These are phyloP conservation scores for Drosophila kanekoi DNA, from an alignment of 2,888 invertebrate genomes.

Conservation along the genomic window DNA sequence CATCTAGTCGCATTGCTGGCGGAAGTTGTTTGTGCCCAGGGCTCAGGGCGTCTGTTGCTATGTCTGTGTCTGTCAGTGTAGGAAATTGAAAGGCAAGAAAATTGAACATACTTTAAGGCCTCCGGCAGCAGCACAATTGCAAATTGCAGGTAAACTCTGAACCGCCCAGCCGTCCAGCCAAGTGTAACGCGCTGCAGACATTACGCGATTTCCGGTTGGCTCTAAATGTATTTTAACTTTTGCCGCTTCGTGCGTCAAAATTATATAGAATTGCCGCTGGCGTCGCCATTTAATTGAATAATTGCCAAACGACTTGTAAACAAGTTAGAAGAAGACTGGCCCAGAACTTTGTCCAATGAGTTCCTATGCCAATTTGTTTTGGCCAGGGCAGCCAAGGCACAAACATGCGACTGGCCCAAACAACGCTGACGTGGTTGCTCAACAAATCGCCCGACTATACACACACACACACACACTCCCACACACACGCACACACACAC, in stretches of 20 bases:
- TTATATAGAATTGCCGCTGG: conserved; percentile 57
- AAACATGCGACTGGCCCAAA: conserved; percentile 14
- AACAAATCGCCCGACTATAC: conserved; percentile 26
- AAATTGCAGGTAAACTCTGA: conserved; percentile 39
- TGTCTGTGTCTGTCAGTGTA: conserved; percentile 54
- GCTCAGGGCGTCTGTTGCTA: conserved; percentile 47
- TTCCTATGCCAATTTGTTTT: conserved; percentile 68
- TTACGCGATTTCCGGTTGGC: conserved; percentile 65
- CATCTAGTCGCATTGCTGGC: conserved; percentile 18
- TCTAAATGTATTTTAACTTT: conserved; percentile 62
- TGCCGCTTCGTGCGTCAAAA: conserved; percentile 47
- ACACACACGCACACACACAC: background rate
- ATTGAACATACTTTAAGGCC: conserved; percentile 63
- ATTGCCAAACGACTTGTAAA: conserved; percentile 77
- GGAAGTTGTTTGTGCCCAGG: conserved; percentile 68
- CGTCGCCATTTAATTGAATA: conserved; percentile 72
- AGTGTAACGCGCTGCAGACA: conserved; percentile 12
- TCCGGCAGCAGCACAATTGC: conserved; percentile 20
- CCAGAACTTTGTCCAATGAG: conserved; percentile 45
- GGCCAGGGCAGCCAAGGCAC: conserved; percentile 21
- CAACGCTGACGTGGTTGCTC: conserved; percentile 33
- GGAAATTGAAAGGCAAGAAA: conserved; percentile 69
- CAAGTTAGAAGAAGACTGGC: conserved; percentile 51
- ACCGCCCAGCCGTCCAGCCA: background rate
- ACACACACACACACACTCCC: conserved; percentile 2